phyloP scores from a whole-genome alignment of 2,888 invertebrate species.

The Oxytorus armatus region DNA sequence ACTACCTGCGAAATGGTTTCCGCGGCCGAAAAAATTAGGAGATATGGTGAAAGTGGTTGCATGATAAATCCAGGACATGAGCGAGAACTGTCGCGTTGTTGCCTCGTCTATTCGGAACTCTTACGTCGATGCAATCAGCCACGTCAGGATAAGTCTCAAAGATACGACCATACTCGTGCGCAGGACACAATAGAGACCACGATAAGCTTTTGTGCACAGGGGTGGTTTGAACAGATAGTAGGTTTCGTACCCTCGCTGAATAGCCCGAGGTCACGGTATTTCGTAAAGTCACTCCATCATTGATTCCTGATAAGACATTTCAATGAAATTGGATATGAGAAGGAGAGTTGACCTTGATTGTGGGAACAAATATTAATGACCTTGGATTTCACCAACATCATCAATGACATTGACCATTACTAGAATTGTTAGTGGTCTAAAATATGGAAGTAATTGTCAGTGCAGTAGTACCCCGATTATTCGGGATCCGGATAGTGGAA shows the following conservation, averaged over 20 bases:
- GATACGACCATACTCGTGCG: constrained; percentile 64
- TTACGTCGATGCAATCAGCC: constrained; percentile 64
- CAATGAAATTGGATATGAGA: no score
- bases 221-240: neutral
- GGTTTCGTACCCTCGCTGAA: constrained; percentile 9
- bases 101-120: neutral
- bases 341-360: neutral
- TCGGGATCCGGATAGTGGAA: no score
- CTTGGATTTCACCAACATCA: neutral
- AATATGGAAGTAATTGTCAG: no score
- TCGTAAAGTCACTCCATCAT: neutral
- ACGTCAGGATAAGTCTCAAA: constrained; percentile 59
- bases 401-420: neutral
- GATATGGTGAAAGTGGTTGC: constrained; percentile 20
- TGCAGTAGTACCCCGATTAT: neutral
- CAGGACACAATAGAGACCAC: constrained; percentile 63
- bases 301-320: constrained; percentile 3
- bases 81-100: constrained; percentile 25
- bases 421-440: neutral
- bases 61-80: constrained; percentile 53
- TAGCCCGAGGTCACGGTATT: neutral
- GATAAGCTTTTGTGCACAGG: constrained; percentile 67
- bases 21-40: neutral
- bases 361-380: neutral
- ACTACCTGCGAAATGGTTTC: neutral